A percentile compares a stretch with the other conserved stretches of the same genome.
These are phyloP conservation scores for Heliopora coerulea DNA, from an alignment of 92 coral and sea anemone genomes.

Conservation along the genomic window DNA sequence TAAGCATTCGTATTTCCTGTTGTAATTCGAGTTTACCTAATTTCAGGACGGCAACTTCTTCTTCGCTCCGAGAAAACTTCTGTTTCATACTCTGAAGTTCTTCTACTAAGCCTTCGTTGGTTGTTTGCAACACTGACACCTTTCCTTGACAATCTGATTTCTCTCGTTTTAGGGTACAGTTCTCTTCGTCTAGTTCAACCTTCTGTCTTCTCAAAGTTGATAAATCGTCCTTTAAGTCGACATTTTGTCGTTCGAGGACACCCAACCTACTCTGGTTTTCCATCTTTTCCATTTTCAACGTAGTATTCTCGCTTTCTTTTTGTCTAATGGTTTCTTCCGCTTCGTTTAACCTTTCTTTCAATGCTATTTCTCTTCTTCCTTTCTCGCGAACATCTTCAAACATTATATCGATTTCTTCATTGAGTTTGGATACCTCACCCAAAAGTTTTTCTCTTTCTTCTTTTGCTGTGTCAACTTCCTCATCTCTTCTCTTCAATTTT, in stretches of 20 bases:
- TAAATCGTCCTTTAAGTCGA: slow-evolving; percentile 78
- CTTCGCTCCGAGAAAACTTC: slow-evolving; percentile 82
- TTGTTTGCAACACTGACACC: slow-evolving; percentile 65
- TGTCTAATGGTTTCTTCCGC: neutral
- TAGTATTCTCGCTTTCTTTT: slow-evolving; percentile 67
- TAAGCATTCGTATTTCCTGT: slow-evolving; percentile 61
- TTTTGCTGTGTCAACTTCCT: slow-evolving; percentile 51
- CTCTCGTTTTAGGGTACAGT: slow-evolving; percentile 61
- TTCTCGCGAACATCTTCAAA: slow-evolving; percentile 59
- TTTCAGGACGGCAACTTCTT: slow-evolving; percentile 84
- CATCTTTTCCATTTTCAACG: slow-evolving; percentile 64
- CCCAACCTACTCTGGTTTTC: slow-evolving; percentile 61
- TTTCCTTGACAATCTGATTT: slow-evolving; percentile 65
- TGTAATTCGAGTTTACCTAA: slow-evolving; percentile 86
- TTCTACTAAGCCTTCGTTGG: slow-evolving; percentile 76
- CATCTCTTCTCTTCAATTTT: slow-evolving; percentile 60
- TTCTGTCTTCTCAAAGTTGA: slow-evolving; percentile 55
- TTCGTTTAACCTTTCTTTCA: slow-evolving; percentile 22
- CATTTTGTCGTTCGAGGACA: slow-evolving; percentile 71
- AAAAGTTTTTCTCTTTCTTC: slow-evolving; percentile 23
- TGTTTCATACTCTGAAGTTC: slow-evolving; percentile 74
- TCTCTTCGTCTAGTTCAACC: slow-evolving; percentile 62
- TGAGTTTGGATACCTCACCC: slow-evolving; percentile 19
- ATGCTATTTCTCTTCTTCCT: slow-evolving; percentile 13
- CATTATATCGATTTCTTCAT: slow-evolving; percentile 54